Conservation (phyloP, 2,113 vertebrate species). For the rat (Rattus norvegicus) region DNA sequence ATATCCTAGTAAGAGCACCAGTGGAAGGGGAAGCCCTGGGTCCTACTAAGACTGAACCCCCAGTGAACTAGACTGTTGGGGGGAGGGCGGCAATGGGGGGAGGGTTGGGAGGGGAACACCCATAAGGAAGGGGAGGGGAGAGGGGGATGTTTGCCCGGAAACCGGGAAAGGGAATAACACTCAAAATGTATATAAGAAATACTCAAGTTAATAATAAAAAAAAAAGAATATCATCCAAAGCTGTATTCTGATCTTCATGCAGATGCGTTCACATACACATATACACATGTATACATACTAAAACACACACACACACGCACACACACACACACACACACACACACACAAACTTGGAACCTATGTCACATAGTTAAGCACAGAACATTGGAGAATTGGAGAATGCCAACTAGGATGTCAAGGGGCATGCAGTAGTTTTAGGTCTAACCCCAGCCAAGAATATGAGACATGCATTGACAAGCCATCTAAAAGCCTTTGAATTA, state of each 20-base stretch:
- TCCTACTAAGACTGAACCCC: too few species aligned
- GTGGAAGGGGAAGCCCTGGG: too few species aligned
- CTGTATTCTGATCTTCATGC: background rate
- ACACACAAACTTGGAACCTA: background rate
- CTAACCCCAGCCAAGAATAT: rapidly evolving
- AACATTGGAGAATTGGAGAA: background rate
- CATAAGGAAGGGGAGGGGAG: too few species aligned
- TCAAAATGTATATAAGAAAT: too few species aligned
- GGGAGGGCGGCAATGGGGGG: too few species aligned
- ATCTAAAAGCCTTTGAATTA: rapidly evolving
- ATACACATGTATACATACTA: background rate
- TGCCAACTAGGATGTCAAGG: background rate
- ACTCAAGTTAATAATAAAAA: too few species aligned
- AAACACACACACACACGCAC: background rate
- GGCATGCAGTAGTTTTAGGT: rapidly evolving
- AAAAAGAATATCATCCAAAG: background rate
- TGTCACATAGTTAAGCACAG: background rate
- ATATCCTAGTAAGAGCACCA: too few species aligned
- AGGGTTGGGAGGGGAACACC: too few species aligned
- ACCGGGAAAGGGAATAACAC: too few species aligned
- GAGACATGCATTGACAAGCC: background rate
- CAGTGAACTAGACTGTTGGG: too few species aligned
- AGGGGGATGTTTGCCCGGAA: too few species aligned
- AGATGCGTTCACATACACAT: background rate
- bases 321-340: background rate